Evolutionary conservation across 2,113 vertebrate genomes (phyloP).

Genomic region (Chionodraco myersi): DNA sequence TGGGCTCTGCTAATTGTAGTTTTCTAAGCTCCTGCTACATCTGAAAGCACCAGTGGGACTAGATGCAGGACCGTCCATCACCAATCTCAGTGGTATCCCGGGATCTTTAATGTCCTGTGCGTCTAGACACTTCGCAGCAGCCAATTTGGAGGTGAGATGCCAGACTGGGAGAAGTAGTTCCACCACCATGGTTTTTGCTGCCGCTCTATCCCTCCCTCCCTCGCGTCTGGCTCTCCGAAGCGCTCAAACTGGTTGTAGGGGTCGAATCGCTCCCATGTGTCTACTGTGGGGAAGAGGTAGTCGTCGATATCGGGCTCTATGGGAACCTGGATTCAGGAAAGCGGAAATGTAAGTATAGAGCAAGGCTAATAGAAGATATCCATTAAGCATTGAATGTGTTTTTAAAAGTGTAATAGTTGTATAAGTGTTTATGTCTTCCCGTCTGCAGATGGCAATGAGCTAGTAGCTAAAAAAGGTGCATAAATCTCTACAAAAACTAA

Average conservation of each 20-base stretch:
- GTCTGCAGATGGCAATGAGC: background rate
- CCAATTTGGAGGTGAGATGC: constrained; percentile 89
- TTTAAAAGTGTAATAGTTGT: background rate
- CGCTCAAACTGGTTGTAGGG: constrained; percentile 86
- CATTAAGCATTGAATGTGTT: background rate
- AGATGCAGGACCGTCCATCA: constrained; percentile 24
- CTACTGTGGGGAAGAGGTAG: constrained; percentile 77
- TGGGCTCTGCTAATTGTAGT: constrained; percentile 26
- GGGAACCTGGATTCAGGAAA: constrained; percentile 59
- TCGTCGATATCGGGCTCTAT: constrained; percentile 79
- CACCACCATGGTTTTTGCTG: constrained; percentile 98
- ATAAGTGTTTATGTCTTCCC: background rate
- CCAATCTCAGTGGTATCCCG: constrained; percentile 15
- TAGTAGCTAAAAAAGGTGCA: background rate
- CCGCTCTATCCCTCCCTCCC: constrained; percentile 65
- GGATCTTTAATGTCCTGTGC: background rate
- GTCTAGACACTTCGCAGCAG: constrained; percentile 87
- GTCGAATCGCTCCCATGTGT: constrained; percentile 80
- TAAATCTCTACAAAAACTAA: background rate
- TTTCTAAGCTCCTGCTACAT: constrained; percentile 21
- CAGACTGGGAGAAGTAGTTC: constrained; percentile 92
- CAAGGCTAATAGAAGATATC: background rate
- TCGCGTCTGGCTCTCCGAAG: constrained; percentile 55
- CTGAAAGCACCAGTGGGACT: constrained; percentile 13
- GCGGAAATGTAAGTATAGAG: background rate